Base-by-base conservation (phyloP, 1,140 invertebrate genomes). In the Tigriopus japonicus region DNA sequence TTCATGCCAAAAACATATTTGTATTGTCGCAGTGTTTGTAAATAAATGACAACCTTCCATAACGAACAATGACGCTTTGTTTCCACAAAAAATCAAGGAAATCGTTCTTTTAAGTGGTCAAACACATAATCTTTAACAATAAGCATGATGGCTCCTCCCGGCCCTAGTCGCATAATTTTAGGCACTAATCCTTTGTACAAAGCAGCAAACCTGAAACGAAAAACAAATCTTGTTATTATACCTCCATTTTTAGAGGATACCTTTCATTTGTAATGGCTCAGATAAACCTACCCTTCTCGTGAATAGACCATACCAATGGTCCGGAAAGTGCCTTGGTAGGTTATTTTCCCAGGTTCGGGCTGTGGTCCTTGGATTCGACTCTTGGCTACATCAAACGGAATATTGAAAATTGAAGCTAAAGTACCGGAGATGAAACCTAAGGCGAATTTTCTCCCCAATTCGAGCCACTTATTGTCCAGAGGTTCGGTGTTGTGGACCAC, bases 371-470 rank as follows among this genome's bases (percentile, higher is more conserved):
- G 91, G 64, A 95, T 94, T 61, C 91, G 75, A 68, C 87, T 91
- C 73, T 95, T 95, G 9, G 87, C 91, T 6, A 95, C 91, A 71
- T 95, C 91, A 73, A 93, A 94, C 24, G 90, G 90, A 75, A 94
- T 94, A 70, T 95, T 95, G 21, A 87, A 52, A 67, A 81, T 81
- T 0, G 87, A 92, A 19, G 82, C 86, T 15, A 92, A 67, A 0
- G 82, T 83, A 10, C 89, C 89, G 19, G 87, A 85, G 19, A 76
- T 73, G 67, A 95, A 89, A 52, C 89, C 89, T 62, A 93, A 82
- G 6, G 75, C 70, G 1, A 91, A 77, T 71, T 85, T 82, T 19
- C 80, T 72, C 7, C 78, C 65, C 64, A 88, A 81, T 67, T 86
- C 84, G 62, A 76, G 63, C 0, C 76, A 65, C 0, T 74, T 76